A percentile compares a stretch with the other conserved stretches of the same genome.
These are phyloP conservation scores for Cetonia aurata DNA, from an alignment of 2,888 invertebrate species.

Conservation along the genomic window DNA sequence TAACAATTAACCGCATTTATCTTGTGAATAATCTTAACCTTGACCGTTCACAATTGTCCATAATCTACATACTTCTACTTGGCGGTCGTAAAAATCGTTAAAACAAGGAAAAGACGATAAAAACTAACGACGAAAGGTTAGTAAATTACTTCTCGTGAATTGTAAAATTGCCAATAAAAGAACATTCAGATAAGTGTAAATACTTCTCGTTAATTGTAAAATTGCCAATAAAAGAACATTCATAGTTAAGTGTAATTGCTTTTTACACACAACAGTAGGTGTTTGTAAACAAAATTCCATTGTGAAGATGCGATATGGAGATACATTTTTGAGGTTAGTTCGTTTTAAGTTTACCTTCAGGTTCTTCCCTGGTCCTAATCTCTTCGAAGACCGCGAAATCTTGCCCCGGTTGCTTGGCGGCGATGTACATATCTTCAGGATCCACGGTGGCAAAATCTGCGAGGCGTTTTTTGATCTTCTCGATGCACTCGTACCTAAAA, in stretches of 20 bases:
- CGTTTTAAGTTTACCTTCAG: constrained; percentile 70
- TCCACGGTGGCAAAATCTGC: constrained; percentile 88
- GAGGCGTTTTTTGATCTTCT: constrained; percentile 78
- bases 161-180: too few relatives aligned
- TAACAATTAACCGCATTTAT: neutral
- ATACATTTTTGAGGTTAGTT: too few relatives aligned
- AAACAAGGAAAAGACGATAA: neutral
- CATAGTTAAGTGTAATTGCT: constrained; percentile 44
- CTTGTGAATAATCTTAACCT: neutral
- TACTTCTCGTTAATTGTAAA: constrained; percentile 44
- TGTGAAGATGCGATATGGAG: too few relatives aligned
- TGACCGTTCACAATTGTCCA: neutral
- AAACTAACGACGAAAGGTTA: neutral
- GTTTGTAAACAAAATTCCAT: too few relatives aligned
- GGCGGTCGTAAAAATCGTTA: neutral
- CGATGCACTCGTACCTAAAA: constrained; percentile 79
- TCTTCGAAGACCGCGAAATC: constrained; percentile 83
- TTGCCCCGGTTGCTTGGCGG: constrained; percentile 77
- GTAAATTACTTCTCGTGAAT: constrained; percentile 44
- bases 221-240: too few relatives aligned
- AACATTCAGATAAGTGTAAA: too few relatives aligned
- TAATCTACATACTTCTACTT: neutral
- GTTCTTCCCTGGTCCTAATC: constrained; percentile 82
- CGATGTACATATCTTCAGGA: constrained; percentile 91
- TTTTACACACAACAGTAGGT: neutral